A percentile compares a stretch with the other conserved stretches of the same genome.
phyloP scores from a whole-genome alignment of 1,140 invertebrate genomes.

The Heliconius congener region DNA sequence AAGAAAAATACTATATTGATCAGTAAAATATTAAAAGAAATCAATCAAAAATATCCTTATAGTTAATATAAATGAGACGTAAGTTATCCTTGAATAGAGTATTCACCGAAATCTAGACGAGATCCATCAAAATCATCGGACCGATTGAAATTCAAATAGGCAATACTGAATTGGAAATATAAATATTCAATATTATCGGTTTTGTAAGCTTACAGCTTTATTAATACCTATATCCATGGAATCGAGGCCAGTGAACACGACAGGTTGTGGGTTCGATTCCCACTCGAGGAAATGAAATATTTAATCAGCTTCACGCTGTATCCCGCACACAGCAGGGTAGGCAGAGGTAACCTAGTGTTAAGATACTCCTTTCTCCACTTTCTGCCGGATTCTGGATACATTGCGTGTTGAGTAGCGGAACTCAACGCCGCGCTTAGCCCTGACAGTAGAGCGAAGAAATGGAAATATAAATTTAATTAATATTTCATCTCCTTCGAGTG shows the following conservation, averaged over 20 bases:
- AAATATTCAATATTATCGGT: not conserved
- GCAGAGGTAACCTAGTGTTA: too few species aligned
- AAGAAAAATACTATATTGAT: not conserved
- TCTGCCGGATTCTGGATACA: too few species aligned
- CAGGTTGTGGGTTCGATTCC: not conserved
- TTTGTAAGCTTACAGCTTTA: not conserved
- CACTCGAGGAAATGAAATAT: not conserved
- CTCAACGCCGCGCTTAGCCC: too few species aligned
- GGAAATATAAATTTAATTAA: too few species aligned
- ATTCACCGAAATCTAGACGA: conserved; percentile 18
- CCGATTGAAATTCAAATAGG: conserved; percentile 17
- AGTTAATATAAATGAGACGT: not conserved
- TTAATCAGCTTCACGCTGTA: too few species aligned
- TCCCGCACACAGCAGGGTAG: too few species aligned
- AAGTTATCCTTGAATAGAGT: not conserved
- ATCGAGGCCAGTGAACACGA: too few species aligned
- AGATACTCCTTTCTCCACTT: too few species aligned
- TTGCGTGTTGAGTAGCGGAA: too few species aligned
- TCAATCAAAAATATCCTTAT: conserved; percentile 16
- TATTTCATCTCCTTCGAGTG: too few species aligned
- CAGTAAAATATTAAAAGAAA: not conserved
- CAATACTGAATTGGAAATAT: conserved; percentile 11
- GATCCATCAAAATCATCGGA: conserved; percentile 18
- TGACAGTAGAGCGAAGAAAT: too few species aligned
- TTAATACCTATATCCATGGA: too few species aligned